A percentile compares a stretch with the other conserved stretches of the same genome.
These are phyloP conservation scores for Empis stercorea DNA, from an alignment of 2,888 invertebrate genomes.

Conservation along the genomic window DNA sequence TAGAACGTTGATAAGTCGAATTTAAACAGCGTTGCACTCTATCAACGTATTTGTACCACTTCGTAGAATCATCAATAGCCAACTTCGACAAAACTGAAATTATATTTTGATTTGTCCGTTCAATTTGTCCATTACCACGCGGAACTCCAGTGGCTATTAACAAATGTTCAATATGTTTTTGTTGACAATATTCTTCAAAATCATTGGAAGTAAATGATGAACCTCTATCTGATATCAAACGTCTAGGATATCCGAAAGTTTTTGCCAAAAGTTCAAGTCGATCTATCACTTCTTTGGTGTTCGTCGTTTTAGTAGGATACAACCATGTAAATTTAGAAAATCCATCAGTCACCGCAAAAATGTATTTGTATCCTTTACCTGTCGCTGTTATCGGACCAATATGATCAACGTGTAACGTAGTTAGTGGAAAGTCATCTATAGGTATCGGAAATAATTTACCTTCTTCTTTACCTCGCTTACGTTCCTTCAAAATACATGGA, in stretches of 20 bases:
- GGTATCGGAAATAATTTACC: background rate
- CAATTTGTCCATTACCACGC: constrained; percentile 1
- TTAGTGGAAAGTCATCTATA: background rate
- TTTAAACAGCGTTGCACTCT: too few relatives aligned
- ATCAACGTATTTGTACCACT: background rate
- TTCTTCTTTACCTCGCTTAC: constrained; percentile 14
- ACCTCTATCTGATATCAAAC: constrained; percentile 22
- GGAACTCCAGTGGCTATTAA: background rate
- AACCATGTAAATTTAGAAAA: constrained; percentile 25
- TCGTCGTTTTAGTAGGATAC: constrained; percentile 18
- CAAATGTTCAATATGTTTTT: constrained; percentile 20
- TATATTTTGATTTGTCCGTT: constrained; percentile 1
- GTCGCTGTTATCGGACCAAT: background rate
- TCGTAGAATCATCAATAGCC: background rate
- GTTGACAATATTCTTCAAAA: constrained; percentile 22
- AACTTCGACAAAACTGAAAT: background rate
- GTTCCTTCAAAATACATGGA: constrained; percentile 6
- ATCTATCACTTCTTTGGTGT: constrained; percentile 17
- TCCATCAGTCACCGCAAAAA: constrained; percentile 21
- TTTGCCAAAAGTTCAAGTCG: constrained; percentile 18
- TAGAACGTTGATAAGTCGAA: too few relatives aligned
- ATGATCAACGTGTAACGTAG: background rate
- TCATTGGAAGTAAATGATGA: constrained; percentile 13
- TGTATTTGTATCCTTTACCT: constrained; percentile 7
- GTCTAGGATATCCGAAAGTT: constrained; percentile 24